Percentiles rank a stretch among this genome's conserved stretches.
These are phyloP conservation scores for Caenorhabditis latens DNA, from an alignment of 1,140 invertebrate genomes.

Conservation along the genomic window DNA sequence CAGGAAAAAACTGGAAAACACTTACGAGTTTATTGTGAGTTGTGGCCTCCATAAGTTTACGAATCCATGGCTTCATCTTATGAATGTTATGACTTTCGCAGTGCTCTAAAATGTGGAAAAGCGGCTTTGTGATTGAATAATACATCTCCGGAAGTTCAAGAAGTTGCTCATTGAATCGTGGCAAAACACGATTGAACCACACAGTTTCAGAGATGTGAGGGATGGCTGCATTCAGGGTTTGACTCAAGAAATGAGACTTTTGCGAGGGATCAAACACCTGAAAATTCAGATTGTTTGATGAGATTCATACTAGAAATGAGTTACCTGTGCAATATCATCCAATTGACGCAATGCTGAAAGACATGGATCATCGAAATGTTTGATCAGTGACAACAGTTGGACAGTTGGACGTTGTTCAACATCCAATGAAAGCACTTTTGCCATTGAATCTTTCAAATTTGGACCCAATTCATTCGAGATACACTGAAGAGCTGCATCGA, in stretches of 20 bases:
- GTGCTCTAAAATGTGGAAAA: slow-evolving; percentile 73
- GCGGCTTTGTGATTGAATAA: slow-evolving; percentile 70
- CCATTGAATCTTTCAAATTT: slow-evolving; percentile 70
- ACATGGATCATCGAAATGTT: slow-evolving; percentile 76
- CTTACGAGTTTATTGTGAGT: slow-evolving; percentile 62
- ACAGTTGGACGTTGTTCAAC: slow-evolving; percentile 71
- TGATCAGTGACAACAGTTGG: slow-evolving; percentile 74
- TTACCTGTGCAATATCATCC: slow-evolving; percentile 73
- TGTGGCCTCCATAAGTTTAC: slow-evolving; percentile 69
- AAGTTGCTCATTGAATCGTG: slow-evolving; percentile 75
- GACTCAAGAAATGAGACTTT: slow-evolving; percentile 71
- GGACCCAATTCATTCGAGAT: slow-evolving; percentile 71
- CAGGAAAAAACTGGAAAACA: not conserved
- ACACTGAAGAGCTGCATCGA: slow-evolving; percentile 72
- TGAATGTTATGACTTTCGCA: slow-evolving; percentile 77
- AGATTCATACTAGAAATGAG: not conserved
- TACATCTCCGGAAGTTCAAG: slow-evolving; percentile 71
- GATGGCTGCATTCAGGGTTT: slow-evolving; percentile 70
- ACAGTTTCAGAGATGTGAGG: slow-evolving; percentile 73
- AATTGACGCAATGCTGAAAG: slow-evolving; percentile 73
- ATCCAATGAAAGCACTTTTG: slow-evolving; percentile 73
- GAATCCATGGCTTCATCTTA: slow-evolving; percentile 74
- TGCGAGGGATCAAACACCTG: slow-evolving; percentile 74
- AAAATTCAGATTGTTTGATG: not conserved
- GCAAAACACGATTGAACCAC: slow-evolving; percentile 74